These are phyloP conservation scores for Aegotheles bennettii DNA, from an alignment of 2,113 vertebrate species.

Conservation along the genomic window DNA sequence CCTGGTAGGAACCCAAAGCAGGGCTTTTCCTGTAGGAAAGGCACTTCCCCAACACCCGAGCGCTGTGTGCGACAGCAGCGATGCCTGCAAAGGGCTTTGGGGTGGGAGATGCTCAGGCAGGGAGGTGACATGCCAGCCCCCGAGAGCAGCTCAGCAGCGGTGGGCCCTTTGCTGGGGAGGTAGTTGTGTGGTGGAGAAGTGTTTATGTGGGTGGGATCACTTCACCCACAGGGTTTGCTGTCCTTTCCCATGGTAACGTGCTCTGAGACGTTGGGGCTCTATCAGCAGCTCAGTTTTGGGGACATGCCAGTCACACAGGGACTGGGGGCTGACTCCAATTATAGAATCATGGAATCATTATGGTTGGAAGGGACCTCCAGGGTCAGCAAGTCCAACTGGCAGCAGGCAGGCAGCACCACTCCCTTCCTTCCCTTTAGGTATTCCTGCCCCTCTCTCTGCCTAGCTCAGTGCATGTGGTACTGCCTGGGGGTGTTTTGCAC, in stretches of 20 bases:
- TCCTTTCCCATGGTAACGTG: not conserved
- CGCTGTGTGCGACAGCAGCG: rapidly evolving
- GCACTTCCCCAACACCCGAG: not conserved
- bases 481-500: rapidly evolving
- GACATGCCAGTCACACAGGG: rapidly evolving
- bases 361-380: too few relatives aligned
- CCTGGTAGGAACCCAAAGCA: not conserved
- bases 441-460: not conserved
- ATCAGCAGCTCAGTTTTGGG: not conserved
- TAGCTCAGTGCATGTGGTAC: rapidly evolving
- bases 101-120: rapidly evolving
- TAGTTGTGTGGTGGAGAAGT: not conserved
- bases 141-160: rapidly evolving
- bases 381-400: too few relatives aligned
- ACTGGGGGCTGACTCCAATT: not conserved
- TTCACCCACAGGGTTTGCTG: not conserved
- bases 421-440: not conserved
- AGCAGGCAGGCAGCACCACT: rapidly evolving
- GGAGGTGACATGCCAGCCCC: not conserved
- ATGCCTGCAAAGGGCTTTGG: not conserved
- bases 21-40: not conserved
- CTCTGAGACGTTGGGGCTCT: not conserved
- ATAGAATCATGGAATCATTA: too few relatives aligned
- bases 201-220: not conserved
- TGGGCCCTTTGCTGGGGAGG: not conserved